Percentiles rank a stretch among this genome's conserved stretches.
Evolutionary conservation across 2,888 invertebrate genomes (phyloP).

Genomic region (Leptura quadrifasciata): DNA sequence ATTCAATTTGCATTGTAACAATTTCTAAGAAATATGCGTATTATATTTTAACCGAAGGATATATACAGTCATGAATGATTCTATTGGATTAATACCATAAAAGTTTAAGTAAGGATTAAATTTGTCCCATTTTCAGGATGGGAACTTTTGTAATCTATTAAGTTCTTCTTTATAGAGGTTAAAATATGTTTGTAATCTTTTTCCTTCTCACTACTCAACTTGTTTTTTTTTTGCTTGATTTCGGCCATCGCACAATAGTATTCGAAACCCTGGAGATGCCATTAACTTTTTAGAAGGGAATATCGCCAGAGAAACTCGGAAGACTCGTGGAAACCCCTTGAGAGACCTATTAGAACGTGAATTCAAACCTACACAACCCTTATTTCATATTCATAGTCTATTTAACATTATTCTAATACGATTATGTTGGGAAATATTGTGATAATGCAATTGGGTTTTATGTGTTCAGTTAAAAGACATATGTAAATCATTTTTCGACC

Average conservation of each 20-base stretch:
- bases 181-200: constrained; percentile 46
- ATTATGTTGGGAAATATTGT: constrained; percentile 33
- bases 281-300: constrained; percentile 47
- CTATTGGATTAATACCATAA: background rate
- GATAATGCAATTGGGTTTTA: background rate
- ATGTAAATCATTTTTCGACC: background rate
- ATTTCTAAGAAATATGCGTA: too few relatives aligned
- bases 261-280: constrained; percentile 45
- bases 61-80: background rate
- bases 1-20: too few relatives aligned
- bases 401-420: constrained; percentile 37
- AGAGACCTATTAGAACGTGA: constrained; percentile 40
- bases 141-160: constrained; percentile 48
- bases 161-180: constrained; percentile 38
- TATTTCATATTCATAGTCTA: constrained; percentile 40
- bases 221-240: constrained; percentile 35
- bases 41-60: background rate
- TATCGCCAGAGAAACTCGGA: constrained; percentile 33
- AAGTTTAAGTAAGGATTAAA: constrained; percentile 40
- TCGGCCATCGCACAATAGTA: constrained; percentile 36
- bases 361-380: constrained; percentile 35
- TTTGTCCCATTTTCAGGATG: constrained; percentile 29
- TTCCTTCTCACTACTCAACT: constrained; percentile 29
- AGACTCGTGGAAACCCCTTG: constrained; percentile 32
- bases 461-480: background rate